Evolutionary conservation across 2,113 vertebrate genomes (phyloP).

Genomic region (Microcebus jonahi): DNA sequence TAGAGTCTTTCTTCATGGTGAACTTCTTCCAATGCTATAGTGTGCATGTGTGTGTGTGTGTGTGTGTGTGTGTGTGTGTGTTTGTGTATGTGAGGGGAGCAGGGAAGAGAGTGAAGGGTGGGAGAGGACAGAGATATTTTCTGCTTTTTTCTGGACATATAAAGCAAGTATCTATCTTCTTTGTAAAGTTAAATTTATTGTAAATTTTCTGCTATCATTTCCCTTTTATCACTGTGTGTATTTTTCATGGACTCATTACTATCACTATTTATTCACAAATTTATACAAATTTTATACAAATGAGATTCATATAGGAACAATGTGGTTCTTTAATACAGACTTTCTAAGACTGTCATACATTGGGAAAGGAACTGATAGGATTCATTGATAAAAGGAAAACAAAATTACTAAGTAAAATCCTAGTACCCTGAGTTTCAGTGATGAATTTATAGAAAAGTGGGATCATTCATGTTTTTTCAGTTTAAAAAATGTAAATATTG

Average conservation of each 20-base stretch:
- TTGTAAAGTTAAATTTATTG: neutral
- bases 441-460: neutral
- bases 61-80: too few species aligned
- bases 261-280: neutral
- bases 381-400: neutral
- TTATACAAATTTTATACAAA: neutral
- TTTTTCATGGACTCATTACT: neutral
- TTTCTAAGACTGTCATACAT: neutral
- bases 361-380: neutral
- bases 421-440: neutral
- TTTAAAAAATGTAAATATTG: neutral
- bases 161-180: neutral
- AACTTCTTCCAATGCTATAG: neutral
- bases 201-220: neutral
- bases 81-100: accelerated
- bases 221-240: neutral
- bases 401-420: neutral
- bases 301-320: neutral
- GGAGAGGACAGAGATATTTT: neutral
- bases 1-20: neutral
- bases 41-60: too few species aligned
- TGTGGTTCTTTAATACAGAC: neutral
- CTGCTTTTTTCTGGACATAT: neutral
- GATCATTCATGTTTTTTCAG: neutral
- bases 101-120: neutral